Base-by-base conservation (phyloP, 1,140 invertebrate species). In the Dinothrombium tinctorium region DNA sequence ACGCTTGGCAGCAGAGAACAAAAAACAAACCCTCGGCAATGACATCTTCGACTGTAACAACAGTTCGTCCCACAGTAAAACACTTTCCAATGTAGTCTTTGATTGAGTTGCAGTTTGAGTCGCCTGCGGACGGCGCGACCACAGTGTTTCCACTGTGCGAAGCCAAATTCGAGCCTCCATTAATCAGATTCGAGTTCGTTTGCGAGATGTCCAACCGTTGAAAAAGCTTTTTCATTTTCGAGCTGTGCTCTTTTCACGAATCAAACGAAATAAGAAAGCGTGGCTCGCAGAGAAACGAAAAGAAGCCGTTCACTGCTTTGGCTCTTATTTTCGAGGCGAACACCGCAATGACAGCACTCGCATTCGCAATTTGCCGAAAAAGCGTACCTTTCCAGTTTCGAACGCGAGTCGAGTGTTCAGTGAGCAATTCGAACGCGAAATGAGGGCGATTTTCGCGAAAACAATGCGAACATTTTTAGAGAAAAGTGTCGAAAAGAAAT, bases 21-120 rank as follows among this genome's bases (percentile, higher is more conserved):
- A 19, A 14, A 8, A 45, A 15, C 6, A 17, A 35, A 80, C 79
- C 81, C 74, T 86, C 81, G 31, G 80, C 81, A 50, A 87, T 67
- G 43, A 82, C 67, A 59, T 86, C 80, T 59, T 86, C 80, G 19
- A 84, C 76, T 32, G 71, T 76, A 38, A 83, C 76, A 32, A 65
- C 67, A 49, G 70, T 68, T 52, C 72, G 66, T 43, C 74, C 76
- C 23, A 87, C 69, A 28, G 67, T 66, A 53, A 82, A 83, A 23
- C 71, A 66, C 62, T 83, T 83, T 47, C 80, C 80, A 45, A 83
- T 64, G 57, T 71, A 77, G 53, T 40, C 39, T 24, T 40, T 40
- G 14, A 33, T 21, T 9, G 66, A 72, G 56, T 69, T 74, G 42
- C 38, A 32, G n/a, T 11, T 20, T 11, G 26, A 15, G 12, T 40